Evolutionary conservation across 2,113 vertebrate species (phyloP), one percentile per base, ranked within the genome.

Genomic region (Fregetta grallaria): DNA sequence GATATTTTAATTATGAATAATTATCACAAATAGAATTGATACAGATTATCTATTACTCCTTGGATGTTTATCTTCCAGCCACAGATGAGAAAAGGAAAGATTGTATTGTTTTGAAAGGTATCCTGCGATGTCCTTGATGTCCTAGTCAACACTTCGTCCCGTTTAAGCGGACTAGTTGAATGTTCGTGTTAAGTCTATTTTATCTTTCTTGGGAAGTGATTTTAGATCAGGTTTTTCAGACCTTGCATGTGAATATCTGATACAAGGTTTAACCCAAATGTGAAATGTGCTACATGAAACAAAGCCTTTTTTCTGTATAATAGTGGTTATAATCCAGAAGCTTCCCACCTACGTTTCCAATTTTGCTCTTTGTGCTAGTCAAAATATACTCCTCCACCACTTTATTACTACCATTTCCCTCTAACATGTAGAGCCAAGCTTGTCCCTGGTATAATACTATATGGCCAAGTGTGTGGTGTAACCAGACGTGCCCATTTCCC

Each of bases 341-440:
- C 92, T 91, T 95, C 94, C 94, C 86, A 94, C 95, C 86, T 81
- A 4, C 95, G 94, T 95, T 96, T 94, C 83, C 61, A 63, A 6
- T 75, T 88, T 63, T 78, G 21, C 55, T 83, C 68, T 84, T 66
- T 59, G 27, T 74, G 66, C 61, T 81, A 94, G 92, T 95, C 94
- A 95, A 95, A 96, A 97, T 45, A 45, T 45, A 45, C 44, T 45
- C 44, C 92, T 92, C 91, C 94, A 92, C 76, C 26, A 44, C n/a
- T 75, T 78, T 92, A 63, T 71, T 71, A 20, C 68, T 68, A 81
- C 62, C 42, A 13, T 75, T 92, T 90, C 40, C 34, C 17, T 90
- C 27, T 34, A 49, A 47, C 2, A 5, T 1, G 23, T 10, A 15
- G 36, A 92, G 17, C 81, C 70, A 72, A 20, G 18, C 25, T 66